Percentiles rank a stretch among this genome's conserved stretches.
Evolutionary conservation across 2,888 invertebrate species (phyloP).

Genomic region (Isotomurus palustris): DNA sequence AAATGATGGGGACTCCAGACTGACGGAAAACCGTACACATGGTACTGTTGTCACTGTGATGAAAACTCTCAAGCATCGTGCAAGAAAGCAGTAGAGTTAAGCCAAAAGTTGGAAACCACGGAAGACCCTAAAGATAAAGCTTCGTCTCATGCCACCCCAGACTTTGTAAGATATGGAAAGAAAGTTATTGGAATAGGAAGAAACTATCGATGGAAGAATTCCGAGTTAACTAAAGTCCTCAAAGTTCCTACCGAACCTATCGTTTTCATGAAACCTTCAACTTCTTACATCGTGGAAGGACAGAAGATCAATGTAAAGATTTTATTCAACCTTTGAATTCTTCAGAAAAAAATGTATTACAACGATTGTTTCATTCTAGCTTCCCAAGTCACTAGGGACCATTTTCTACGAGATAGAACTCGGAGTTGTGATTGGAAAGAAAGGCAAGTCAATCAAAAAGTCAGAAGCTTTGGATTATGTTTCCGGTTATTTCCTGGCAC

Average conservation of each 20-base stretch:
- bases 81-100: constrained; percentile 11
- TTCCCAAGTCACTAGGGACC: constrained; percentile 60
- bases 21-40: constrained; percentile 2
- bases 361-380: constrained; percentile 50
- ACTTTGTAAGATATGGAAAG: constrained; percentile 51
- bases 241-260: constrained; percentile 61
- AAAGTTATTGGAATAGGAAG: constrained; percentile 63
- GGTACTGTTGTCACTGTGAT: constrained; percentile 32
- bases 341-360: no score
- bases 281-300: constrained; percentile 61
- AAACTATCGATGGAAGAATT: constrained; percentile 54
- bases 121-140: constrained; percentile 1
- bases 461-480: constrained; percentile 59
- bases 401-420: constrained; percentile 72
- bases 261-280: constrained; percentile 66
- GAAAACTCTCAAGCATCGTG: constrained; percentile 21
- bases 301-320: constrained; percentile 57
- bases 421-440: constrained; percentile 65
- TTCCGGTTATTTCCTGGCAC: constrained; percentile 65
- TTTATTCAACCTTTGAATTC: background rate
- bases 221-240: constrained; percentile 53
- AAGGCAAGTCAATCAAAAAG: constrained; percentile 57
- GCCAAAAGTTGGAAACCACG: background rate
- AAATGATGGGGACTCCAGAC: no score
- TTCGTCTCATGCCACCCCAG: no score